phyloP scores from a whole-genome alignment of 2,113 vertebrate genomes.

The Pseudopodoces humilis region DNA sequence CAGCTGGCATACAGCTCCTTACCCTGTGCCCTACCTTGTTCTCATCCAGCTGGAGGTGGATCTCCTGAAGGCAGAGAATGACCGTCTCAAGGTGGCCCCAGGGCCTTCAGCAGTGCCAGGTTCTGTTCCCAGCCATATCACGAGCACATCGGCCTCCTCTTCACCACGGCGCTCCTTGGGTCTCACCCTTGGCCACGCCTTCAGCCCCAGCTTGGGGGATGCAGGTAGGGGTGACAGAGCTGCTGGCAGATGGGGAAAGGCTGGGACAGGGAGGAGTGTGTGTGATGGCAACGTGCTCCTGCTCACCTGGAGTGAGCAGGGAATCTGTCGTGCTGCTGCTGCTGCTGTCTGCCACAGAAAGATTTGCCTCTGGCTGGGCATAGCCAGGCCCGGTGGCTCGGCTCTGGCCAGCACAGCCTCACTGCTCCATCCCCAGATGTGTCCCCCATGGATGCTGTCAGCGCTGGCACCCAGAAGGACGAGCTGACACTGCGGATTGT shows the following conservation, averaged over 20 bases:
- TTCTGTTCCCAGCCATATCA: slow-evolving; percentile 77
- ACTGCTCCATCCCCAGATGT: slow-evolving; percentile 68
- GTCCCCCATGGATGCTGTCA: slow-evolving; percentile 82
- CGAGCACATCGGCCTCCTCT: slow-evolving; percentile 76
- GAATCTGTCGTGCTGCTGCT: fast-evolving
- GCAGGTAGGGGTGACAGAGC: slow-evolving; percentile 72
- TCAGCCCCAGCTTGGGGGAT: slow-evolving; percentile 83
- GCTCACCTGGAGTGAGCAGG: not conserved
- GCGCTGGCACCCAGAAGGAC: slow-evolving; percentile 76
- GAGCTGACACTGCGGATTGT: slow-evolving; percentile 82
- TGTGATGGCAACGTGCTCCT: not conserved
- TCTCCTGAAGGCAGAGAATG: slow-evolving; percentile 91
- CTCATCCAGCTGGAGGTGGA: slow-evolving; percentile 87
- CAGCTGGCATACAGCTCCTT: fast-evolving
- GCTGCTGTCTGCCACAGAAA: fast-evolving
- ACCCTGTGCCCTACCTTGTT: not conserved
- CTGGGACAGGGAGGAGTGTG: not conserved
- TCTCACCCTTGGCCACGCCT: slow-evolving; percentile 86
- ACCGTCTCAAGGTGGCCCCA: slow-evolving; percentile 89
- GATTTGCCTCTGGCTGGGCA: not conserved
- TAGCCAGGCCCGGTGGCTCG: fast-evolving
- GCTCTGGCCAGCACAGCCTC: not conserved
- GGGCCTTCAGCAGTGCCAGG: slow-evolving; percentile 63
- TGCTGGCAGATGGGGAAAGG: not conserved
- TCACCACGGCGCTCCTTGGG: slow-evolving; percentile 85